A percentile compares a stretch with the other conserved stretches of the same genome.
Conservation (phyloP, 1,140 invertebrate species). For the Orussus abietinus region DNA sequence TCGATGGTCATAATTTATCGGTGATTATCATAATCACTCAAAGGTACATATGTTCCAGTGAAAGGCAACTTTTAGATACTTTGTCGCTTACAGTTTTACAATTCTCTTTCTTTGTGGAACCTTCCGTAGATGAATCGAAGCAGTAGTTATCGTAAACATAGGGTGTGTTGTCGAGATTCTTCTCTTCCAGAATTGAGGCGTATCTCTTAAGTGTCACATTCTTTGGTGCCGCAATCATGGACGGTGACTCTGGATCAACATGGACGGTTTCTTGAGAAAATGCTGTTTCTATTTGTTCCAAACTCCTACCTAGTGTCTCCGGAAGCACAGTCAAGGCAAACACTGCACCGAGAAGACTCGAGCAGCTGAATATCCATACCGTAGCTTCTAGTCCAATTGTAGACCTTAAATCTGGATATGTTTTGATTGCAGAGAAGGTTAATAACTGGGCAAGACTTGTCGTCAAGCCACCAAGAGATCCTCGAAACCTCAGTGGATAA, state of each 20-base stretch:
- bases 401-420: conserved; percentile 61
- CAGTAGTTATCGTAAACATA: conserved; percentile 39
- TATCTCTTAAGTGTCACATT: conserved; percentile 36
- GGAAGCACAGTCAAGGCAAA: conserved; percentile 70
- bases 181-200: conserved; percentile 31
- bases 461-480: conserved; percentile 65
- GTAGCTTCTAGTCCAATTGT: conserved; percentile 64
- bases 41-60: conserved; percentile 20
- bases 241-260: conserved; percentile 7
- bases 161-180: conserved; percentile 18
- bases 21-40: too few species aligned
- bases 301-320: conserved; percentile 74
- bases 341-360: conserved; percentile 62
- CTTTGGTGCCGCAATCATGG: conserved; percentile 19
- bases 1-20: too few species aligned
- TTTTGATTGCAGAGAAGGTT: conserved; percentile 68
- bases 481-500: conserved; percentile 66
- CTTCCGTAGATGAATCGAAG: conserved; percentile 28
- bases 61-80: conserved; percentile 11
- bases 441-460: conserved; percentile 68
- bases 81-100: background rate
- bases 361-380: conserved; percentile 71
- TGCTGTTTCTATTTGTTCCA: conserved; percentile 72
- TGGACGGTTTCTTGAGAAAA: conserved; percentile 52
- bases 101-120: conserved; percentile 13